Evolutionary conservation across 1,140 invertebrate species (phyloP).

Genomic region (Pseudomyrmex gracilis): DNA sequence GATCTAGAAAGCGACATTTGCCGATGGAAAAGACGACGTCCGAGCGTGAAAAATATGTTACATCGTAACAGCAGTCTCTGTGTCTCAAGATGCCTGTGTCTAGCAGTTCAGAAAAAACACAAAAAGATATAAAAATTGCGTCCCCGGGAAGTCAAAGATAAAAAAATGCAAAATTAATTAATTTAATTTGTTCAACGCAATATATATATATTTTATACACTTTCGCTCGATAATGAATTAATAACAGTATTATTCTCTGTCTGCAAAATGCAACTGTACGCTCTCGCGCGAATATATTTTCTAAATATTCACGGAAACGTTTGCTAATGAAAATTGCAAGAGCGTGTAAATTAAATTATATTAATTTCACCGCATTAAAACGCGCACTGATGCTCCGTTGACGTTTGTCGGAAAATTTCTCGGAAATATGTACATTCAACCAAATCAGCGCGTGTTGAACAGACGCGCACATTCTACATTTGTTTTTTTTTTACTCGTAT

Average conservation of each 20-base stretch:
- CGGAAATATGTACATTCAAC: neutral
- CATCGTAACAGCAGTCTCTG: too few relatives aligned
- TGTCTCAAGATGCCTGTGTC: too few relatives aligned
- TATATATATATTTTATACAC: neutral
- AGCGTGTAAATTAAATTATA: neutral
- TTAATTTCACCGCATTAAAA: neutral
- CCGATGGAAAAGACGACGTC: conserved; percentile 1
- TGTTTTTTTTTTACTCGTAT: neutral
- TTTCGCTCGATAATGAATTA: neutral
- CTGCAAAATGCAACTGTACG: neutral
- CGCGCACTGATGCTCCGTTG: neutral
- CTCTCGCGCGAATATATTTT: neutral
- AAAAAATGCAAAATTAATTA: too few relatives aligned
- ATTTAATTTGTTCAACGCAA: too few relatives aligned
- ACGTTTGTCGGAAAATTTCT: neutral
- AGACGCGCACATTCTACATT: neutral
- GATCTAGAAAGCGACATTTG: neutral
- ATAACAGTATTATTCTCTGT: neutral
- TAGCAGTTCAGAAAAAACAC: neutral
- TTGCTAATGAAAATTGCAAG: neutral
- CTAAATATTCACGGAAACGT: neutral
- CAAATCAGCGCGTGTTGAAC: too few relatives aligned
- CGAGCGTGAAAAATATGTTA: neutral
- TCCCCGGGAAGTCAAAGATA: neutral
- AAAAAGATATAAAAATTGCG: neutral